Base-by-base conservation (phyloP, 2,888 invertebrate genomes). In the Leistus spinibarbis region DNA sequence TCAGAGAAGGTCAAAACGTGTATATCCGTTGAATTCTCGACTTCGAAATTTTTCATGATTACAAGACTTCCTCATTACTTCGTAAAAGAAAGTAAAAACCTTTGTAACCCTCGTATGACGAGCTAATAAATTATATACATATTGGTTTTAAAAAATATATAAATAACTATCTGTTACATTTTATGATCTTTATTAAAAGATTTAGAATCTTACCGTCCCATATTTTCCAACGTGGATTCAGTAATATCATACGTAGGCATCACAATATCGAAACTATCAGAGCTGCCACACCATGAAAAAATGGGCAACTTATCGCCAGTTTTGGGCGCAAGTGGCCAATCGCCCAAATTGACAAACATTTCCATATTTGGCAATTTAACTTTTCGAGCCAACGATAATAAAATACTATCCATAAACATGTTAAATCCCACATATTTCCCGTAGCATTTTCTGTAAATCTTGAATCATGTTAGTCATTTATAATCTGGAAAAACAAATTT, bases 231-330 rank as follows among this genome's bases (percentile, higher is more conserved):
- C 0, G 95, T 92, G 13, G 98, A 93, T 86, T 97, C 95, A 0
- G 96, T 97, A 64, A 98, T 88, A 83, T 98, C 98, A 86, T 98
- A 98, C 0, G 98, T 98, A 5, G 98, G 98, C 89, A 98, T 88
- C 24, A 97, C 90, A 83, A 98, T 97, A 84, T 99, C 98, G 80
- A 89, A 87, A 3, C 93, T 92, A 76, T 93, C 91, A 76, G 90
- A 88, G 77, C 96, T 97, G 0, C 97, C 97, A 86, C 98, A 98
- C 98, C 98, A 99, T 16, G 98, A 98, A 83, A 98, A 94, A 77
- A 99, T 90, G 1, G 98, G 97, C 19, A 85, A 82, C 0, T 83
- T 83, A 2, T 84, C 83, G 78, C 87, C 89, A 76, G 88, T 87
- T 77, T 84, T 83, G 17, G 84, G 82, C 1, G 92, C 90, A 22